Conservation (phyloP, 2,113 vertebrate genomes). For the Neotoma lepida region DNA sequence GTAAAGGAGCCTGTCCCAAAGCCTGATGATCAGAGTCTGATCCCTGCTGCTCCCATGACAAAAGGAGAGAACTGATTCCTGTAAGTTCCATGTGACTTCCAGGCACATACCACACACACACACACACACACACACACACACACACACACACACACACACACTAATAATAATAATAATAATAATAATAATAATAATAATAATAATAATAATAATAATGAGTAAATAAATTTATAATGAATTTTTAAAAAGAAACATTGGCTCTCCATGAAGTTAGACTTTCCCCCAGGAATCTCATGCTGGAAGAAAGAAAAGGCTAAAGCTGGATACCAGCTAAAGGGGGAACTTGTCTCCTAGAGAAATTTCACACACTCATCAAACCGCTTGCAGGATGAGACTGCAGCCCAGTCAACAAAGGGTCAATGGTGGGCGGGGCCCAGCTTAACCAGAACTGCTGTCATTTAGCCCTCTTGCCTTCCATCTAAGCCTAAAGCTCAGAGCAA, state of each 20-base stretch:
- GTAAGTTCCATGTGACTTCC: not conserved
- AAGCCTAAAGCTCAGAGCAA: not conserved
- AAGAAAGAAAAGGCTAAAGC: not conserved
- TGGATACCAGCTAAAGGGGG: not conserved
- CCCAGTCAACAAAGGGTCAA: not conserved
- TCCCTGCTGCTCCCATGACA: not conserved
- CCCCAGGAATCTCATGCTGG: not conserved
- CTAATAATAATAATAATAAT: too few species aligned
- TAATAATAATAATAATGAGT: too few species aligned
- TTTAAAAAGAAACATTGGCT: too few species aligned
- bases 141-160: too few species aligned
- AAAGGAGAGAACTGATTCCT: not conserved
- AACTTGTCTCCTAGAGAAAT: not conserved
- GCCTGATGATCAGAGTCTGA: not conserved
- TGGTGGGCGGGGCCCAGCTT: not conserved
- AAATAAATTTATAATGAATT: too few species aligned
- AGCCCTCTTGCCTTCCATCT: not conserved
- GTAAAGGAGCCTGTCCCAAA: not conserved
- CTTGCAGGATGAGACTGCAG: too few species aligned
- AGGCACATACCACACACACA: too few species aligned
- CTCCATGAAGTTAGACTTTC: not conserved
- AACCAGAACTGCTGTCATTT: not conserved
- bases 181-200: too few species aligned
- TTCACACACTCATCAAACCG: too few species aligned
- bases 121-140: too few species aligned